Percentiles rank a stretch among this genome's conserved stretches.
Evolutionary conservation across 2,888 invertebrate genomes (phyloP).

Genomic region (Chaetoderma sp.): DNA sequence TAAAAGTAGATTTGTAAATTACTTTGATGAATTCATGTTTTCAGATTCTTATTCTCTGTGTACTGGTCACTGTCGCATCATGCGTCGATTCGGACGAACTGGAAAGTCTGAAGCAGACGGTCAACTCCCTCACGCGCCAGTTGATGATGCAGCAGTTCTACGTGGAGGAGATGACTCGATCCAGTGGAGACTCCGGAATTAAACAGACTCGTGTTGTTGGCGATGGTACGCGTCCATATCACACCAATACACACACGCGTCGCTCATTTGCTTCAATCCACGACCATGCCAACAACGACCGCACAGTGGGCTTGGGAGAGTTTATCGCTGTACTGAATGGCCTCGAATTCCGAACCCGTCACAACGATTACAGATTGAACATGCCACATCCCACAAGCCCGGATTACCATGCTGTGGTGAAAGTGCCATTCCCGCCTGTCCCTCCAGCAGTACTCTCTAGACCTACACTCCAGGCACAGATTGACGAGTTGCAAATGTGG

Average conservation of each 20-base stretch:
- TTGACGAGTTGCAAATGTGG: slow-evolving; percentile 54
- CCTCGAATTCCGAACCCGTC: slow-evolving; percentile 59
- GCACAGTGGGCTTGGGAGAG: slow-evolving; percentile 55
- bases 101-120: no score
- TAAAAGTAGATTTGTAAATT: no score
- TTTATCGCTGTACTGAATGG: slow-evolving; percentile 54
- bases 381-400: slow-evolving; percentile 42
- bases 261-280: slow-evolving; percentile 44
- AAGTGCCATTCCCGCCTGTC: slow-evolving; percentile 55
- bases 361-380: slow-evolving; percentile 58
- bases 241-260: slow-evolving; percentile 32
- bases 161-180: no score
- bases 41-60: no score
- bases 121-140: no score
- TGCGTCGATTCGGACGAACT: no score
- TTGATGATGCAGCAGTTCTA: no score
- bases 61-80: no score
- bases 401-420: slow-evolving; percentile 42
- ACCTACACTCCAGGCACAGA: slow-evolving; percentile 40
- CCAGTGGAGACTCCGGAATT: slow-evolving; percentile 36
- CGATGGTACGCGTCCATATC: slow-evolving; percentile 42
- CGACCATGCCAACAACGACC: slow-evolving; percentile 54
- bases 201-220: slow-evolving; percentile 40
- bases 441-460: slow-evolving; percentile 49
- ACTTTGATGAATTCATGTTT: no score